Base-by-base conservation (phyloP, 2,888 invertebrate genomes). In the Steromphala cineraria region DNA sequence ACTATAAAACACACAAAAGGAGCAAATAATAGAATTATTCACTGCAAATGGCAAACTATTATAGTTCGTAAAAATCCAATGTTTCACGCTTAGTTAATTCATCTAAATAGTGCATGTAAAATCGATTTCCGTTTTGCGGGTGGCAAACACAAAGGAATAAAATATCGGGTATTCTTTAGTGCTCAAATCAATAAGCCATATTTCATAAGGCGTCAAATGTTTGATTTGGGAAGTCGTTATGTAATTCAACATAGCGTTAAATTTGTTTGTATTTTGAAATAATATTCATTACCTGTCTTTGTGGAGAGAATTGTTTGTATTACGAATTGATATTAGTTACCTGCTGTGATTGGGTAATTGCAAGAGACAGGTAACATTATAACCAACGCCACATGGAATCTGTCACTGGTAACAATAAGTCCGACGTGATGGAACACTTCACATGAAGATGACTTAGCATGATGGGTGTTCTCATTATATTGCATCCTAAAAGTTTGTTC, bases 111-210 rank as follows among this genome's bases (percentile, higher is more conserved):
- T 19, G 31, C 71, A 19, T 36, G 31, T 36, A 40, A 71, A 40
- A 36, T 71, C 71, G 36, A 71, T 71, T 71, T 71, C 71, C 71
- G 36, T 71, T 71, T 71, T 71, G 31, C 19, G 71, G 71, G 71
- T 71, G 71, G 71, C 71, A 36, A 28, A 71, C 31, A 36, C 19
- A 71, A 36, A 17, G 19, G 71, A 71, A 36, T 36, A 31, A 40
- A 71, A 71, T 71, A 36, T 31, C 71, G 31, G 71, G 71, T 40
- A 71, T 71, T 19, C 31, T 71, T 71, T 71, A 71, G n/a, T 71
- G 17, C 71, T 71, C 36, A 36, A 36, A 71, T 71, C 71, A 71
- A 71, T 71, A 62, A 24, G 62, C 62, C 28, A 21, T 62, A 62
- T 31, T 62, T 62, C 28, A 62, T 28, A 62, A 62, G 62, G 62